Conservation (phyloP, 2,113 vertebrate species). For the Tenrec ecaudatus region DNA sequence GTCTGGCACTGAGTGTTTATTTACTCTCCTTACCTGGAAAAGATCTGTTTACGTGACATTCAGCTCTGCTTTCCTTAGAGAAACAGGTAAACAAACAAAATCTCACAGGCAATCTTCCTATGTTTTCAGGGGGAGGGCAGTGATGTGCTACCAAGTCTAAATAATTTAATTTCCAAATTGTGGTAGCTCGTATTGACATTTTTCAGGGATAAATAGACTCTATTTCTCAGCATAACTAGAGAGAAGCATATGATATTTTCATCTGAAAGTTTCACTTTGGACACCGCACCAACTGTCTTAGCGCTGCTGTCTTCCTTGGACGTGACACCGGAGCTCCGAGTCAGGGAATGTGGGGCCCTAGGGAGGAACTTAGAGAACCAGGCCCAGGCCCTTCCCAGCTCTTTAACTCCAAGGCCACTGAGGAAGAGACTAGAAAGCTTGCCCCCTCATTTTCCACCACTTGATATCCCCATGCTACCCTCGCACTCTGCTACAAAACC, state of each 20-base stretch:
- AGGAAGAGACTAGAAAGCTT: not conserved
- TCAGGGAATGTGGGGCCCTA: not conserved
- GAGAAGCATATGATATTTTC: not conserved
- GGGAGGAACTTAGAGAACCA: not conserved
- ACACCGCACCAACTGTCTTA: not conserved
- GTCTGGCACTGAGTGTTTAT: not conserved
- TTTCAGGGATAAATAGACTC: not conserved
- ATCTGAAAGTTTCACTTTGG: slow-evolving; percentile 1
- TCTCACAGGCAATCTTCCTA: not conserved
- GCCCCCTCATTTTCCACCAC: not conserved
- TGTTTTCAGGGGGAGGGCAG: not conserved
- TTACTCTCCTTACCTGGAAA: not conserved
- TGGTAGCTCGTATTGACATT: not conserved
- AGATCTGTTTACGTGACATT: not conserved
- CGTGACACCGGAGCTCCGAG: not conserved
- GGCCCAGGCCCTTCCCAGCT: too few species aligned
- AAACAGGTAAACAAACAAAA: not conserved
- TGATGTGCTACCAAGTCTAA: not conserved
- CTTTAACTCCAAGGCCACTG: not conserved
- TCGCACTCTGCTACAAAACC: not conserved
- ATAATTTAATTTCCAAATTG: slow-evolving; percentile 12
- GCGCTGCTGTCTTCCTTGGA: not conserved
- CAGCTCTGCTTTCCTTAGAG: slow-evolving; percentile 1
- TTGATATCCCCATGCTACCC: not conserved
- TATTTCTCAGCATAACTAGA: slow-evolving; percentile 35